A percentile compares a stretch with the other conserved stretches of the same genome.
Conservation (phyloP, 2,113 vertebrate genomes). For the Danio rerio region GRCz12tu NC_133195.1:31946501-31947000, state of each 20-base stretch:
- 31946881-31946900: background rate
- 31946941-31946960: background rate
- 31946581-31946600: constrained; percentile 23
- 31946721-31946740: background rate
- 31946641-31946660: constrained; percentile 30
- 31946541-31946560: background rate
- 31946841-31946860: background rate
- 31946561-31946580: background rate
- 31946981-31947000: background rate
- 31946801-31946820: background rate
- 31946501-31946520: constrained; percentile 10
- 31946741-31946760: background rate
- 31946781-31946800: background rate
- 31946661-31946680: background rate
- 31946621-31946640: constrained; percentile 2
- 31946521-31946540: background rate
- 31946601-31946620: constrained; percentile 8
- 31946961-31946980: background rate
- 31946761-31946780: background rate
- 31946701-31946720: constrained; percentile 37
- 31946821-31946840: constrained; percentile 16
- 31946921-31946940: background rate
- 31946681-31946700: constrained; percentile 28
- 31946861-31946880: background rate
- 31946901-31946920: background rate